These are phyloP conservation scores for Hydriomena furcata DNA, from an alignment of 2,888 invertebrate species.

Conservation along the genomic window DNA sequence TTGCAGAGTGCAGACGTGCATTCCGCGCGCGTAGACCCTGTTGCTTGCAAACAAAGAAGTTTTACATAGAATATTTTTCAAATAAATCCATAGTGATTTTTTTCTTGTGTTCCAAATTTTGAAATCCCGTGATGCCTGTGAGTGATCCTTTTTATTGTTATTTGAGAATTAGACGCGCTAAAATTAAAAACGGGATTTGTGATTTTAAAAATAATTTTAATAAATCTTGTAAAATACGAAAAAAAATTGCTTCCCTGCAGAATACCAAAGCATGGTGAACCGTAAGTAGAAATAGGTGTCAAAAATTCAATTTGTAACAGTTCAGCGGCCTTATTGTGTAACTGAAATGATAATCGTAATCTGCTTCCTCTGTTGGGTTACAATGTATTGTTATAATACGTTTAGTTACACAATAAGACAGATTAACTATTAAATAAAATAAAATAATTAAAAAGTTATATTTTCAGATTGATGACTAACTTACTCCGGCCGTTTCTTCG, in stretches of 20 bases:
- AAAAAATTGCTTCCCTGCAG: neutral
- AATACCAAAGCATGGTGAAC: slow-evolving; percentile 11
- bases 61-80: neutral
- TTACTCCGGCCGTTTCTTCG: too few species aligned
- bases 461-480: too few species aligned
- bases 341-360: too few species aligned
- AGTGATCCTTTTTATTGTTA: slow-evolving; percentile 6
- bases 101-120: neutral
- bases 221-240: neutral
- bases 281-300: slow-evolving; percentile 12
- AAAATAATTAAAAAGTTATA: too few species aligned
- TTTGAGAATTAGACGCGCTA: neutral
- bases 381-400: too few species aligned
- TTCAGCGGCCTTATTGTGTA: too few species aligned
- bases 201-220: neutral
- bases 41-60: slow-evolving; percentile 24
- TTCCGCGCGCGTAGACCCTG: slow-evolving; percentile 10
- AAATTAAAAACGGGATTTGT: neutral
- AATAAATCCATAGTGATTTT: neutral
- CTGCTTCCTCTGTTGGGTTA: too few species aligned
- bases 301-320: too few species aligned
- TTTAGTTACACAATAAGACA: too few species aligned
- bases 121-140: slow-evolving; percentile 15
- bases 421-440: too few species aligned
- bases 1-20: slow-evolving; percentile 23